Evolutionary conservation across 2,888 invertebrate species (phyloP), one percentile per base, ranked within the genome.

Genomic region (Cephus runcator): DNA sequence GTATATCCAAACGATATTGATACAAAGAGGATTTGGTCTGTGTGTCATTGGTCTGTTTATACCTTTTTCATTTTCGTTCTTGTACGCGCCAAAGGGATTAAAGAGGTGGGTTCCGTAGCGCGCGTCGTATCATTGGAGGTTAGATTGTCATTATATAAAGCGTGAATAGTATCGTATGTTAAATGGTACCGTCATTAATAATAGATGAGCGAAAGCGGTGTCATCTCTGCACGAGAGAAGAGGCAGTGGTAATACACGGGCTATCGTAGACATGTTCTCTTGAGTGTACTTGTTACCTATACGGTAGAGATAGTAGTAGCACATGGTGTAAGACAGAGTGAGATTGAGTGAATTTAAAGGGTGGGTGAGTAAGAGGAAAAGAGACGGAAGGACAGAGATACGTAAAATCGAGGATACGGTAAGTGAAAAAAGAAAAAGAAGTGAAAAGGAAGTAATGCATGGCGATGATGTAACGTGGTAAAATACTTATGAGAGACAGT

Each of bases 191-290:
- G 40, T 73, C 77, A 78, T 76, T 40, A 76, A 69, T 80, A 69
- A 78, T 79, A 81, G 81, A 84, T 82, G 83, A 82, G 79, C 81
- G 81, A 79, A 81, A 80, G 80, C 81, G 69, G 77, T 77, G 79
- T 77, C 77, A 77, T 73, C 34, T 73, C 75, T 73, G 79, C 78
- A 77, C 77, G 56, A 79, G 77, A 73, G 71, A 31, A 31, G 71
- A 15, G 12, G 31, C 33, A 71, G 71, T 56, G 56, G 56, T 56
- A 56, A 56, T 56, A 9, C 36, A 40, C 35, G 40, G 34, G 75
- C 71, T 75, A 77, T 76, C 77, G 73, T 73, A 76, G 69, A 36
- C 33, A 75, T 78, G 75, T 68, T 75, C 73, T 79, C 82, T 76
- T 76, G 81, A 78, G 77, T 75, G 76, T 77, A 56, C 56, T 69